phyloP scores from a whole-genome alignment of 2,888 invertebrate species.

The Hydropsyche betteni region DNA sequence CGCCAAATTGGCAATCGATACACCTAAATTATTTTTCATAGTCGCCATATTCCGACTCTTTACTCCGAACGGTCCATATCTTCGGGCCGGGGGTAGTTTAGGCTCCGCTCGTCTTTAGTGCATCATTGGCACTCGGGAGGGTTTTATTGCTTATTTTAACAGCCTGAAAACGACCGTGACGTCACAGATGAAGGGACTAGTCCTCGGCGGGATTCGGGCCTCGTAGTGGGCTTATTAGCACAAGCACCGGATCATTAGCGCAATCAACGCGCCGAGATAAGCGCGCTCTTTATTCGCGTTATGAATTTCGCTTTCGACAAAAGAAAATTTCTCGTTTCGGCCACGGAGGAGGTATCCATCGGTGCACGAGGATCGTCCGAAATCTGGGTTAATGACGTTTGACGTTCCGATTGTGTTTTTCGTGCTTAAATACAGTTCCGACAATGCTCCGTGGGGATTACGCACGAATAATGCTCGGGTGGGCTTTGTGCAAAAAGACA shows the following conservation, averaged over 20 bases:
- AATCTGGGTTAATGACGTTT: no score
- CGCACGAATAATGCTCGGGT: no score
- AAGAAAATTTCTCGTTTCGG: no score
- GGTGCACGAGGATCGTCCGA: no score
- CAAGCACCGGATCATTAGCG: not conserved
- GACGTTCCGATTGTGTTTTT: no score
- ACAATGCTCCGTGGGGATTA: no score
- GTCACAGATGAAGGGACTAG: slow-evolving; percentile 35
- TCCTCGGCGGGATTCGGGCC: slow-evolving; percentile 10
- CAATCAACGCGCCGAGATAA: slow-evolving; percentile 18
- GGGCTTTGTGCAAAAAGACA: no score
- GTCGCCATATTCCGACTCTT: no score
- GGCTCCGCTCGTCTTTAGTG: slow-evolving; percentile 27
- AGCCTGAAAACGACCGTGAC: slow-evolving; percentile 41
- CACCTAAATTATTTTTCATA: no score
- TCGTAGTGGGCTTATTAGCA: slow-evolving; percentile 15
- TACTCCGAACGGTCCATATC: no score
- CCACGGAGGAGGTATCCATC: no score
- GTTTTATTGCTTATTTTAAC: slow-evolving; percentile 46
- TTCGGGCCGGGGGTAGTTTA: not conserved
- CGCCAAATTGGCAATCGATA: not conserved
- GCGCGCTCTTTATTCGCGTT: not conserved
- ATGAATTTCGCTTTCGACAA: not conserved
- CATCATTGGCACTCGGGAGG: slow-evolving; percentile 37
- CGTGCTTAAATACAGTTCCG: no score